Evolutionary conservation across 1,140 invertebrate species (phyloP), one percentile per base, ranked within the genome.

Genomic region (Melanaphis sacchari): DNA sequence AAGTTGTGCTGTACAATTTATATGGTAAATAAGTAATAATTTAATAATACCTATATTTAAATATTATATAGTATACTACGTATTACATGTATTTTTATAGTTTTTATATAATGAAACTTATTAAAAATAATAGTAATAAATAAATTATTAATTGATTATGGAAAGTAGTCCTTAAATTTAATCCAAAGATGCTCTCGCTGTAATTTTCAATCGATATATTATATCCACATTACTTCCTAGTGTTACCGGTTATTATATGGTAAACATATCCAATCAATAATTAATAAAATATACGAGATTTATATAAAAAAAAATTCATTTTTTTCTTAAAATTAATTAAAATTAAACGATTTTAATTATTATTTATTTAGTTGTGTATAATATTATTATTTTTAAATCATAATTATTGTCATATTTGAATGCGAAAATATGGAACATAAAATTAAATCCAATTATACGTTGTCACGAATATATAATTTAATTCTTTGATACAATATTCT

Each of bases 381-480:
- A 18, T 21, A 46, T 46, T 89, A 18, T 8, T 54, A 38, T 89
- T 40, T 89, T 89, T 22, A 21, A 8, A 38, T n/a, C n/a, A 43
- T 36, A 89, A 89, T 89, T 89, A 89, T 24, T 4, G 87, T 38
- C 46, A n/a, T 54, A 40, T 40, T 54, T 54, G 15, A 46, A 46
- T 21, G 43, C 18, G 8, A 54, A 54, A 89, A 52, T 54, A 26
- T 46, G 22, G 46, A 89, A 89, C 49, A 24, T 54, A 52, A 52
- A 89, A 89, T 89, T 26, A 38, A 89, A 89, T 89, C 21, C 46
- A 54, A 54, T 89, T 54, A 52, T 22, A 89, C 46, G 24, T 89
- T 52, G 49, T 89, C 88, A n/a, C 88, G 49, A 54, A 54, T 54
- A 31, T 87, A 89, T 52, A 89, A 88, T 89, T 52, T 36, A 49